Evolutionary conservation across 2,888 invertebrate genomes (phyloP).

Genomic region (Parelbella ahira): DNA sequence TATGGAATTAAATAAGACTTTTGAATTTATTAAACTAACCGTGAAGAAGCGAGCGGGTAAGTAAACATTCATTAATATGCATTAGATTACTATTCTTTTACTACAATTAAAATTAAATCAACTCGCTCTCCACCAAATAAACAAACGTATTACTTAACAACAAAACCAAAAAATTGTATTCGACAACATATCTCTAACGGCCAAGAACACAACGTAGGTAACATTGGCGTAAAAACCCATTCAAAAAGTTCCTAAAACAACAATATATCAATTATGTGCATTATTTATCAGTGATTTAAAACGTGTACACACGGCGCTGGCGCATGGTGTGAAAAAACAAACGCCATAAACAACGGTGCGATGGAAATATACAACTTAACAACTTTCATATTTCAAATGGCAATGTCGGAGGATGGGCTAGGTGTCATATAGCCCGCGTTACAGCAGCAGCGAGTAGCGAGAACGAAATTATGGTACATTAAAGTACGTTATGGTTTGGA

Average conservation of each 20-base stretch:
- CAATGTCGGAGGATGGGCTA: conserved; percentile 54
- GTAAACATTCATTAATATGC: too few relatives aligned
- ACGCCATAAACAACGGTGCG: conserved; percentile 59
- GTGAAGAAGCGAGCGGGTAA: too few relatives aligned
- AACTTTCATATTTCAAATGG: conserved; percentile 74
- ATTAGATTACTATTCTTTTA: too few relatives aligned
- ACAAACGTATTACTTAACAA: too few relatives aligned
- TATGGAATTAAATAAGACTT: too few relatives aligned
- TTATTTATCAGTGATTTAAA: conserved; percentile 55
- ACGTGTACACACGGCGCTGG: conserved; percentile 49
- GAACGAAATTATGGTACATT: not conserved
- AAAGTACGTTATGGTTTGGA: too few relatives aligned
- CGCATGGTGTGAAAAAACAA: conserved; percentile 46
- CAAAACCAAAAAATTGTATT: too few relatives aligned
- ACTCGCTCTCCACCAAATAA: too few relatives aligned
- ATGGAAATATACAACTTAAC: conserved; percentile 70
- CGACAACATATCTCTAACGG: too few relatives aligned
- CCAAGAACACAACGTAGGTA: conserved; percentile 5
- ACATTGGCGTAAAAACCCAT: conserved; percentile 20
- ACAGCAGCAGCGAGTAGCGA: not conserved
- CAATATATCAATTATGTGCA: conserved; percentile 54
- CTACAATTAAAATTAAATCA: too few relatives aligned
- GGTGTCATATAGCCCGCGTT: conserved; percentile 33
- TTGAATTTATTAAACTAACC: too few relatives aligned
- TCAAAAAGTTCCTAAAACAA: conserved; percentile 43